These are phyloP conservation scores for Nomada lathburiana DNA, from an alignment of 2,888 invertebrate genomes.

Conservation along the genomic window DNA sequence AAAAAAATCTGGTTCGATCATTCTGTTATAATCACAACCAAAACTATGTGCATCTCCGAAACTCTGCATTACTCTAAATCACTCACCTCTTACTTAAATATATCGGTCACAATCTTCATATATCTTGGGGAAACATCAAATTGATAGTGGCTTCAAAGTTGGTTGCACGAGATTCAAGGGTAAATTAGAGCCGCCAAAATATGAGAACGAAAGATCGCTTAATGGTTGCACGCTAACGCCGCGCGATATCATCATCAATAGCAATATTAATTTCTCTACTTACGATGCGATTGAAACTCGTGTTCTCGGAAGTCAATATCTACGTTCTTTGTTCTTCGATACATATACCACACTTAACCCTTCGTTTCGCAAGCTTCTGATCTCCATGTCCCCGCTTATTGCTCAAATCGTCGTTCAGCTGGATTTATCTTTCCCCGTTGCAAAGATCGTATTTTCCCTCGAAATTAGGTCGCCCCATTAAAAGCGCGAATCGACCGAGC, in stretches of 20 bases:
- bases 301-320: not conserved
- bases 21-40: not conserved
- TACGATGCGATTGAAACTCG: not conserved
- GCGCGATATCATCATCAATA: too few relatives aligned
- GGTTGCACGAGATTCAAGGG: too few relatives aligned
- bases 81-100: too few relatives aligned
- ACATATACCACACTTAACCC: not conserved
- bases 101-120: too few relatives aligned
- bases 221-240: too few relatives aligned
- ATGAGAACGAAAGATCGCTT: too few relatives aligned
- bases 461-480: constrained; percentile 59
- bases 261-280: not conserved
- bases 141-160: too few relatives aligned
- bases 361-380: constrained; percentile 12
- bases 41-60: not conserved
- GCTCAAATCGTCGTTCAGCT: constrained; percentile 6
- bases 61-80: too few relatives aligned
- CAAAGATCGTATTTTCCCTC: constrained; percentile 29
- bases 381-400: constrained; percentile 8
- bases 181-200: too few relatives aligned
- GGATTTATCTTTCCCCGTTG: constrained; percentile 5
- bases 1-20: constrained; percentile 4
- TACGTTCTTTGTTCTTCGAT: not conserved
- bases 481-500: constrained; percentile 39
- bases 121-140: too few relatives aligned